Evolutionary conservation across 2,113 vertebrate genomes (phyloP).

Genomic region (Eudyptes chrysolophus): DNA sequence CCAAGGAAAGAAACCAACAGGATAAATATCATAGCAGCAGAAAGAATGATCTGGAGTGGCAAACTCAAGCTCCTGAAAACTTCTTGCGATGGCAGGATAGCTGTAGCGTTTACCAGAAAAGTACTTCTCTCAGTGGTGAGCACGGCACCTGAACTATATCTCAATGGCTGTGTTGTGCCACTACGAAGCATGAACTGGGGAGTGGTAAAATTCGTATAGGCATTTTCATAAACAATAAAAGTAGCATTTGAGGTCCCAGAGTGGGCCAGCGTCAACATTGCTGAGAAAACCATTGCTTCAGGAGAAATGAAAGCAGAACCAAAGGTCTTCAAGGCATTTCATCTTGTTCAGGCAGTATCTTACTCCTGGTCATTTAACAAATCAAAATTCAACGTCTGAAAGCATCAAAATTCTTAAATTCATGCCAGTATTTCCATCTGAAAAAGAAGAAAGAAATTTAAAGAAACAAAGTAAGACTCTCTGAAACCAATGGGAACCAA

Average conservation of each 20-base stretch:
- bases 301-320: conserved; percentile 1
- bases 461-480: background rate
- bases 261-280: conserved; percentile 72
- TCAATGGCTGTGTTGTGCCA: conserved; percentile 62
- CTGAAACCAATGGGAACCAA: background rate
- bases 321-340: conserved; percentile 66
- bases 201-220: conserved; percentile 77
- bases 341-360: conserved; percentile 54
- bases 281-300: conserved; percentile 83
- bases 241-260: conserved; percentile 75
- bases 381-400: conserved; percentile 23
- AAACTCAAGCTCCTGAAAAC: conserved; percentile 78
- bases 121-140: conserved; percentile 67
- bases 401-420: conserved; percentile 55
- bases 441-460: conserved; percentile 41
- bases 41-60: conserved; percentile 91
- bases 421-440: conserved; percentile 58
- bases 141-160: conserved; percentile 65
- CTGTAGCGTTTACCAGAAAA: conserved; percentile 63
- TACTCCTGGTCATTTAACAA: conserved; percentile 13
- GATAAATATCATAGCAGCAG: conserved; percentile 86
- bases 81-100: conserved; percentile 63
- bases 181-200: conserved; percentile 69
- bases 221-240: conserved; percentile 79
- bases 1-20: conserved; percentile 89